A percentile compares a stretch with the other conserved stretches of the same genome.
phyloP scores from a whole-genome alignment of 2,888 invertebrate species.

The Shargacucullia verbasci region DNA sequence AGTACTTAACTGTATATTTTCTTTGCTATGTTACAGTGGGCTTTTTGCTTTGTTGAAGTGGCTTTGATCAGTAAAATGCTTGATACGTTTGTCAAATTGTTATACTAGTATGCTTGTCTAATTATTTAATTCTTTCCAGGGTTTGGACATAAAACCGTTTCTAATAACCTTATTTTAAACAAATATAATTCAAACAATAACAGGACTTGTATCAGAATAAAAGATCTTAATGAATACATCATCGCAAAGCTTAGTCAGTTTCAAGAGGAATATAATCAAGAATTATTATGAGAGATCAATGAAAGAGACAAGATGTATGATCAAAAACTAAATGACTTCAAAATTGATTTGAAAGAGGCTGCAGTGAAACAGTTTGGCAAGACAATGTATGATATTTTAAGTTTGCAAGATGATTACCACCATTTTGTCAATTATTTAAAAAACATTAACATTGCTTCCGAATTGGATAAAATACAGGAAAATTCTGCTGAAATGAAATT shows the following conservation, averaged over 20 bases:
- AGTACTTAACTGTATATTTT: conserved; percentile 19
- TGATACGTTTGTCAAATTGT: too few relatives aligned
- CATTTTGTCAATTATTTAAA: conserved; percentile 52
- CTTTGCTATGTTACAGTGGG: too few relatives aligned
- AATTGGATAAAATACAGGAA: conserved; percentile 9
- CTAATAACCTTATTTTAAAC: not conserved
- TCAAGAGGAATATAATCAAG: conserved; percentile 8
- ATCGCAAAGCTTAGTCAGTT: conserved; percentile 40
- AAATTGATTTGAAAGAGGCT: conserved; percentile 56
- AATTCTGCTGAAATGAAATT: conserved; percentile 16
- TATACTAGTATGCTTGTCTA: too few relatives aligned
- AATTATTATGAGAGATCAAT: conserved; percentile 15
- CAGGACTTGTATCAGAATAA: conserved; percentile 57
- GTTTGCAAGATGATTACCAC: conserved; percentile 65
- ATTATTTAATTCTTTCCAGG: conserved; percentile 14
- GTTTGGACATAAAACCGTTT: not conserved
- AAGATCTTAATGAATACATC: conserved; percentile 52
- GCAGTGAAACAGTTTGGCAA: conserved; percentile 60
- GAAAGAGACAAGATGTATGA: conserved; percentile 31
- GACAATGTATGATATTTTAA: conserved; percentile 67
- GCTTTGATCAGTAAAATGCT: too few relatives aligned
- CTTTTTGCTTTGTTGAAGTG: too few relatives aligned
- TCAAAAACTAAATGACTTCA: conserved; percentile 43
- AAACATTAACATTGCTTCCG: conserved; percentile 3
- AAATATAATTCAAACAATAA: conserved; percentile 12